Conservation (phyloP, 2,113 vertebrate genomes). For the Atherinomorus stipes region DNA sequence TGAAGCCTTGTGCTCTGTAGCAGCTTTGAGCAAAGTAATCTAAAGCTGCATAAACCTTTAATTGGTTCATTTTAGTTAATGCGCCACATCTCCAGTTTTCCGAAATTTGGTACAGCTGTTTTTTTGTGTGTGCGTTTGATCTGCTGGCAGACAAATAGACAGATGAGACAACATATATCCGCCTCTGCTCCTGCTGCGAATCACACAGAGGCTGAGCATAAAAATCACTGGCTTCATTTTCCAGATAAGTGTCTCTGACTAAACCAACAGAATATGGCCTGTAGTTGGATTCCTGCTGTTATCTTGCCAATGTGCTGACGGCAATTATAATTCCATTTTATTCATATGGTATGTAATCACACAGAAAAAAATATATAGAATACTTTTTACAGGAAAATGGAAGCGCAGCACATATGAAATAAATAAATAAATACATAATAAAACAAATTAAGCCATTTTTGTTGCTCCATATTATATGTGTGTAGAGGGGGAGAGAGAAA, state of each 20-base stretch:
- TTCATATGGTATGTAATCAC: not conserved
- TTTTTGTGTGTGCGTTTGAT: not conserved
- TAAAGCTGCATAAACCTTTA: not conserved
- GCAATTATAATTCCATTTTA: not conserved
- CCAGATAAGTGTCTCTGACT: not conserved
- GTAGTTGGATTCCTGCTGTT: not conserved
- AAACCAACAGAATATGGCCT: not conserved
- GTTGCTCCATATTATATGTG: no score
- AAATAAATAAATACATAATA: no score
- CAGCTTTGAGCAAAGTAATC: no score
- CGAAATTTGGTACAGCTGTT: not conserved
- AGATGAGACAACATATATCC: not conserved
- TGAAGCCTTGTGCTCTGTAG: not conserved
- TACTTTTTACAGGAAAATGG: no score
- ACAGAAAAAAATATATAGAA: not conserved
- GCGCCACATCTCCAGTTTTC: not conserved
- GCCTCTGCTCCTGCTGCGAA: not conserved
- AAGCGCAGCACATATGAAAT: no score
- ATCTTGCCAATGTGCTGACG: not conserved
- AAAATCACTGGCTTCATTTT: conserved; percentile 7
- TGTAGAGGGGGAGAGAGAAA: no score
- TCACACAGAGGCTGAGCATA: not conserved
- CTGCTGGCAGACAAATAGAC: not conserved
- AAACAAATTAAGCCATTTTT: no score
- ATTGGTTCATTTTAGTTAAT: not conserved